Evolutionary conservation across 2,888 invertebrate species (phyloP).

Genomic region (Sthenelais limicola): DNA sequence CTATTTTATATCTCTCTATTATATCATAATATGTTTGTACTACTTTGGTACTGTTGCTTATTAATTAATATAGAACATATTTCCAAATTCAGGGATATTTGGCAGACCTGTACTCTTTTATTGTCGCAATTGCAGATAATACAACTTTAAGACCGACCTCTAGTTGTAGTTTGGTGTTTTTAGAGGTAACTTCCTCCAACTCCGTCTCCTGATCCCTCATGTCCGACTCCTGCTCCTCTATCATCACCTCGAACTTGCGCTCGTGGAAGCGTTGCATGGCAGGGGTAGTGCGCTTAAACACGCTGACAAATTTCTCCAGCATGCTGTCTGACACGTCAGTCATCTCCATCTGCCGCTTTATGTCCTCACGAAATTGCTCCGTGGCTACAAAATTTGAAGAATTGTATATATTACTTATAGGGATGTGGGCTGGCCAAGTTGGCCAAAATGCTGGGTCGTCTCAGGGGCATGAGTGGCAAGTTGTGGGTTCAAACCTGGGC

Average conservation of each 20-base stretch:
- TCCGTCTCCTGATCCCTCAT: constrained; percentile 41
- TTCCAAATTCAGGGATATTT: too few species aligned
- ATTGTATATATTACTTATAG: background rate
- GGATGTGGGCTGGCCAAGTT: too few species aligned
- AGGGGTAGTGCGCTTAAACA: constrained; percentile 43
- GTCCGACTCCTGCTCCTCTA: constrained; percentile 46
- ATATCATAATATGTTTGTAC: too few species aligned
- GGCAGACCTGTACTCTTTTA: too few species aligned
- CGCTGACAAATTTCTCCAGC: constrained; percentile 43
- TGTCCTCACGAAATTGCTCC: constrained; percentile 44
- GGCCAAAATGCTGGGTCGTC: too few species aligned
- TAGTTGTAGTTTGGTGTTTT: constrained; percentile 3
- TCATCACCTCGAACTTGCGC: constrained; percentile 45
- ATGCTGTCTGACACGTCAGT: constrained; percentile 32
- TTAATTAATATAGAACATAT: too few species aligned
- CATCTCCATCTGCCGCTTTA: constrained; percentile 34
- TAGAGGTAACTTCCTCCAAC: constrained; percentile 5
- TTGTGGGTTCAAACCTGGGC: too few species aligned
- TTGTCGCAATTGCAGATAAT: too few species aligned
- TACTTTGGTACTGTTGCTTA: too few species aligned
- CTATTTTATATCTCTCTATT: too few species aligned
- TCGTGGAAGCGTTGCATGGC: constrained; percentile 46
- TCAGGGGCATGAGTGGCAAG: too few species aligned
- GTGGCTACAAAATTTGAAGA: constrained; percentile 39
- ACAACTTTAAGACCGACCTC: too few species aligned